Base-by-base conservation (phyloP, 2,888 invertebrate species). In the Platypus cylindrus region DNA sequence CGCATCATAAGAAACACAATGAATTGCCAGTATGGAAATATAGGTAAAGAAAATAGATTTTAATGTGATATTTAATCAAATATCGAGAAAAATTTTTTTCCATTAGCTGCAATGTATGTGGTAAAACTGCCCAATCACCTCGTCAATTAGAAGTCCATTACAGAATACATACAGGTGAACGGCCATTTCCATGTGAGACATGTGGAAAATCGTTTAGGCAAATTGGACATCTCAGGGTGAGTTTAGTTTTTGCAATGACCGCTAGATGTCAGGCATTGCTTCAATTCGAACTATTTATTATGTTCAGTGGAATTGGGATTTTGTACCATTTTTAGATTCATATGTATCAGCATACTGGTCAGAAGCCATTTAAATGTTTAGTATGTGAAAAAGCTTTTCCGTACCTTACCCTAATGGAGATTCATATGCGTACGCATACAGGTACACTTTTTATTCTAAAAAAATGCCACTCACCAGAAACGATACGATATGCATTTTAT, bases 291-390 rank as follows among this genome's bases (percentile, higher is more conserved):
- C n/a, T n/a, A n/a, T n/a, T n/a, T n/a, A n/a, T n/a, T n/a, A n/a
- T n/a, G n/a, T n/a, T n/a, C n/a, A n/a, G n/a, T n/a, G n/a, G n/a
- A n/a, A n/a, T n/a, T n/a, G n/a, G n/a, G n/a, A n/a, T n/a, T n/a
- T n/a, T n/a, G n/a, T 9, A 17, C 3, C n/a, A 17, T 30, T 30
- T 20, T 12, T 18, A 30, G 30, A 22, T 41, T 9, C 41, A 41
- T 18, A 38, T 36, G 43, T 43, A 40, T 23, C 43, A 43, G 25
- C 43, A 43, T 14, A 43, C 43, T 11, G 43, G 43, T n/a, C 40
- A 40, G 27, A 43, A 37, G 40, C 43, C 43, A 3, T 39, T 37
- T 22, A 43, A 40, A 15, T 43, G 43, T 17, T 34, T 35, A 26
- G 30, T 40, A 5, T 43, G 43, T 30, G 43, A 37, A 9, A 43